Conservation (phyloP, 2,888 invertebrate genomes). For the Ichneumoninae sp. region DNA sequence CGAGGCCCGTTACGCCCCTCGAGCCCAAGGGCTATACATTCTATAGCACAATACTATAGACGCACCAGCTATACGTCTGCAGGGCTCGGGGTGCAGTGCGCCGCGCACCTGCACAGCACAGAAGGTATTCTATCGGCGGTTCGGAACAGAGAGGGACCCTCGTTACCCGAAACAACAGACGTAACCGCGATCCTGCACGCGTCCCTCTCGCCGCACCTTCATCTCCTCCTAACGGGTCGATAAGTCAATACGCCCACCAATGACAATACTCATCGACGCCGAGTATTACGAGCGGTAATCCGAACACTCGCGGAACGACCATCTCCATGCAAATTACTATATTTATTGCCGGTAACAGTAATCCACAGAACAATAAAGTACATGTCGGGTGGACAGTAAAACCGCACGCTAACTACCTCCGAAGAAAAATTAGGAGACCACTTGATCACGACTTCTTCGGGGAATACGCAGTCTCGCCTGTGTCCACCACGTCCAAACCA, state of each 20-base stretch:
- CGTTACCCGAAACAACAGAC: constrained; percentile 74
- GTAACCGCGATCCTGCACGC: constrained; percentile 70
- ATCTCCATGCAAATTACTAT: background rate
- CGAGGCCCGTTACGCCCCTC: constrained; percentile 43
- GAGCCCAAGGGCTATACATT: constrained; percentile 46
- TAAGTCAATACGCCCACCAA: constrained; percentile 75
- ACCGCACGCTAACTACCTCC: background rate
- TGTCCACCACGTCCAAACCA: too few species aligned
- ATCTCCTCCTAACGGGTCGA: constrained; percentile 66
- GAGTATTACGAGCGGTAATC: constrained; percentile 45
- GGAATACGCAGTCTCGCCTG: too few species aligned
- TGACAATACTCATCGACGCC: constrained; percentile 75
- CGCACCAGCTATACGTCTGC: background rate
- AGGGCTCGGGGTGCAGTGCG: constrained; percentile 50
- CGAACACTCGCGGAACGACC: background rate
- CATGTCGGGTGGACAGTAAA: background rate
- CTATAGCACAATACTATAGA: constrained; percentile 37
- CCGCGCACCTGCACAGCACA: constrained; percentile 50
- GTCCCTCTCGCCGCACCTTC: constrained; percentile 34
- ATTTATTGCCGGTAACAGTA: constrained; percentile 3
- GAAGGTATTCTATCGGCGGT: constrained; percentile 54
- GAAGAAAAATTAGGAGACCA: too few species aligned
- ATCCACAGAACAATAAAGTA: background rate
- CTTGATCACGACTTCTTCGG: too few species aligned
- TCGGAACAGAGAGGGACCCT: constrained; percentile 62